phyloP scores from a whole-genome alignment of 2,888 invertebrate genomes.

The Meganola albula region DNA sequence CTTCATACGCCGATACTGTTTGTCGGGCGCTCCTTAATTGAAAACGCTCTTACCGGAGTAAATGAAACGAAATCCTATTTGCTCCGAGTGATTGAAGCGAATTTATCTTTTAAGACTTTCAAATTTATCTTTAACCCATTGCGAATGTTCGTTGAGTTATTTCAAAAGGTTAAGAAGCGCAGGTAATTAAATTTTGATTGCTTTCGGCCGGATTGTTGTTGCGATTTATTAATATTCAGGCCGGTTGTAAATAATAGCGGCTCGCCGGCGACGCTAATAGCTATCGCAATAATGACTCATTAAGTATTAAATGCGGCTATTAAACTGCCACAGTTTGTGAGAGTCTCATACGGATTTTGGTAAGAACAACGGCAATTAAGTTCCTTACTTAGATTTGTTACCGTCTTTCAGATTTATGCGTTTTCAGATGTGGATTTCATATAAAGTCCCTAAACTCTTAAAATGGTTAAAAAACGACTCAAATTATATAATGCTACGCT shows the following conservation, averaged over 20 bases:
- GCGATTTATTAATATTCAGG: constrained; percentile 64
- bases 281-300: constrained; percentile 60
- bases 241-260: constrained; percentile 53
- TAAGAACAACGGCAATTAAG: no score
- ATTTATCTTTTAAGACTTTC: constrained; percentile 74
- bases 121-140: constrained; percentile 65
- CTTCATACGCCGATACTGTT: constrained; percentile 77
- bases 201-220: constrained; percentile 57
- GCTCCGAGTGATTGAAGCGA: constrained; percentile 72
- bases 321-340: constrained; percentile 34
- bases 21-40: constrained; percentile 73
- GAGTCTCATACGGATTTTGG: constrained; percentile 15
- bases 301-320: constrained; percentile 56
- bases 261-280: constrained; percentile 54
- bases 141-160: constrained; percentile 43
- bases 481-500: no score
- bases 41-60: constrained; percentile 73
- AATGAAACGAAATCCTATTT: constrained; percentile 76
- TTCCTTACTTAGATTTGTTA: no score
- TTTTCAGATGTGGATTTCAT: no score
- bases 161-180: constrained; percentile 45
- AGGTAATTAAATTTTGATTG: constrained; percentile 71
- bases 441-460: no score
- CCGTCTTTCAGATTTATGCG: no score
- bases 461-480: no score